These are phyloP conservation scores for Anthrax anthrax DNA, from an alignment of 2,888 invertebrate species.

Conservation along the genomic window DNA sequence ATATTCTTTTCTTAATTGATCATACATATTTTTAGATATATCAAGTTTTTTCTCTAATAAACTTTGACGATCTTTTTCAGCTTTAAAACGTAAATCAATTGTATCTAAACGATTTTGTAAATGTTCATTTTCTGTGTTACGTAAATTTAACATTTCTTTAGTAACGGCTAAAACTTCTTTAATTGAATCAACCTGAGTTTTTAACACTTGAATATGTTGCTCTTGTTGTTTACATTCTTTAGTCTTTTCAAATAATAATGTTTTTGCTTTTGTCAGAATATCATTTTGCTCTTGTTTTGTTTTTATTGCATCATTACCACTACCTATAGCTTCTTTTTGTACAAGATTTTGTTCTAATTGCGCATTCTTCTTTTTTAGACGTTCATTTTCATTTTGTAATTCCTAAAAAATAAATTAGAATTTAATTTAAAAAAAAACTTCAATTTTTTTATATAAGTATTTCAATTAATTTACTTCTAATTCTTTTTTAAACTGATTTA, in stretches of 20 bases:
- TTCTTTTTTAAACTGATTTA: conserved; percentile 27
- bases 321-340: conserved; percentile 28
- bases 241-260: conserved; percentile 59
- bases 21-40: conserved; percentile 56
- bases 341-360: conserved; percentile 29
- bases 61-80: conserved; percentile 56
- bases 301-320: conserved; percentile 26
- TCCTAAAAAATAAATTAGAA: conserved; percentile 19
- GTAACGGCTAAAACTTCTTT: conserved; percentile 72
- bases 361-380: conserved; percentile 23
- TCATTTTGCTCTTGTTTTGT: conserved; percentile 31
- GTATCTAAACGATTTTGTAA: conserved; percentile 53
- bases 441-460: no score
- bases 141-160: conserved; percentile 62
- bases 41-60: conserved; percentile 55
- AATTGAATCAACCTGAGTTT: conserved; percentile 55
- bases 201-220: conserved; percentile 57
- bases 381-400: conserved; percentile 25
- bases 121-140: conserved; percentile 65
- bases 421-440: conserved; percentile 2
- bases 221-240: conserved; percentile 66
- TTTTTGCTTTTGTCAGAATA: conserved; percentile 48
- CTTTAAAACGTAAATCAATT: conserved; percentile 53
- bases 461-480: conserved; percentile 25
- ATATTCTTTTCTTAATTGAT: conserved; percentile 62